phyloP scores from a whole-genome alignment of 2,888 invertebrate species.

The Cistogaster globosa region DNA sequence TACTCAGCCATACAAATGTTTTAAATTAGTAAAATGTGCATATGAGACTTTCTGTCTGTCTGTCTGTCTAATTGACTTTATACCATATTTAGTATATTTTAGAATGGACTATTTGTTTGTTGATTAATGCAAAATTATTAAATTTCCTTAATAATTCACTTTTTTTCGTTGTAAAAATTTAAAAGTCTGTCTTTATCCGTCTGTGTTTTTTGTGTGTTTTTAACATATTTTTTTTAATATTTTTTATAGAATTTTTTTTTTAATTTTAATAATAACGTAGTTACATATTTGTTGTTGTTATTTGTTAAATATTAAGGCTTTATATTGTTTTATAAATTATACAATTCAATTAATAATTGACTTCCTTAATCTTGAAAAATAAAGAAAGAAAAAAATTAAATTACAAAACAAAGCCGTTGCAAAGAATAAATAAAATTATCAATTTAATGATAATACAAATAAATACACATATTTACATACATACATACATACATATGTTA shows the following conservation, averaged over 20 bases:
- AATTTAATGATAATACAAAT: conserved; percentile 27
- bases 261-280: conserved; percentile 31
- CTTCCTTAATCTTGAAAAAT: conserved; percentile 50
- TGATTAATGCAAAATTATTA: conserved; percentile 24
- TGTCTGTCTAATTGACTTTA: background rate
- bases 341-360: conserved; percentile 57
- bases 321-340: conserved; percentile 56
- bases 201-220: no score
- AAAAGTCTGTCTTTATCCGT: conserved; percentile 47
- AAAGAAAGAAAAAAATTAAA: background rate
- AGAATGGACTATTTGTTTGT: conserved; percentile 28
- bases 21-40: conserved; percentile 19
- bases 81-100: conserved; percentile 26
- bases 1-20: conserved; percentile 39
- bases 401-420: conserved; percentile 25
- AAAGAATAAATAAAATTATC: conserved; percentile 17
- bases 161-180: conserved; percentile 11
- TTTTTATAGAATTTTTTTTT: conserved; percentile 4
- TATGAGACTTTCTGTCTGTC: background rate
- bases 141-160: conserved; percentile 46
- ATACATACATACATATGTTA: background rate
- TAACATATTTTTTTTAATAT: background rate
- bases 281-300: conserved; percentile 17
- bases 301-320: conserved; percentile 51
- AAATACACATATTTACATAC: background rate